phyloP scores from a whole-genome alignment of 2,113 vertebrate species.

The Zosterops hypoxanthus region DNA sequence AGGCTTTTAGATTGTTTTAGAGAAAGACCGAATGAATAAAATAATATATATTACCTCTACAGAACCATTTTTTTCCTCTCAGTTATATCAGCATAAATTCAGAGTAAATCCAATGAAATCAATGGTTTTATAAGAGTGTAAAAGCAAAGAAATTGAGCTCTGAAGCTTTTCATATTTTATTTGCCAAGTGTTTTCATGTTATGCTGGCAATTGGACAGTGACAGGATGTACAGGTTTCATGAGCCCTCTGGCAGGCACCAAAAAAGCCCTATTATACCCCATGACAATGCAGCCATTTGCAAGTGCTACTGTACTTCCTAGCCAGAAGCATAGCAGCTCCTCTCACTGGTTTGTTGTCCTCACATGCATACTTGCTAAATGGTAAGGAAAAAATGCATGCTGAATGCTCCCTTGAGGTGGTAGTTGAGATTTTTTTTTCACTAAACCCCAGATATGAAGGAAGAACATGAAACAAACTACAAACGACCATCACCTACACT shows the following conservation, averaged over 20 bases:
- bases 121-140: background rate
- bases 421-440: background rate
- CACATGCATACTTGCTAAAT: background rate
- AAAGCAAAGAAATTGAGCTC: background rate
- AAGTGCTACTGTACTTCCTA: background rate
- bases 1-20: conserved; percentile 12
- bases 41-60: background rate
- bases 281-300: background rate
- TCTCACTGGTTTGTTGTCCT: background rate
- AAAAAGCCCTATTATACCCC: background rate
- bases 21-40: background rate
- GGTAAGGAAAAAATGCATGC: background rate
- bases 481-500: accelerated
- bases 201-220: conserved; percentile 18
- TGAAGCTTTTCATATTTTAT: conserved; percentile 20
- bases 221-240: conserved; percentile 38
- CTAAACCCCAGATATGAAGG: background rate
- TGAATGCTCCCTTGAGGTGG: background rate
- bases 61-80: background rate
- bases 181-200: conserved; percentile 40
- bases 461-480: background rate
- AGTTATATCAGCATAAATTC: background rate
- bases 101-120: background rate
- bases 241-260: conserved; percentile 27
- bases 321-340: background rate